Percentiles rank a stretch among this genome's conserved stretches.
These are phyloP conservation scores for Parasteatoda tepidariorum DNA, from an alignment of 1,140 invertebrate genomes.

Conservation along the genomic window DNA sequence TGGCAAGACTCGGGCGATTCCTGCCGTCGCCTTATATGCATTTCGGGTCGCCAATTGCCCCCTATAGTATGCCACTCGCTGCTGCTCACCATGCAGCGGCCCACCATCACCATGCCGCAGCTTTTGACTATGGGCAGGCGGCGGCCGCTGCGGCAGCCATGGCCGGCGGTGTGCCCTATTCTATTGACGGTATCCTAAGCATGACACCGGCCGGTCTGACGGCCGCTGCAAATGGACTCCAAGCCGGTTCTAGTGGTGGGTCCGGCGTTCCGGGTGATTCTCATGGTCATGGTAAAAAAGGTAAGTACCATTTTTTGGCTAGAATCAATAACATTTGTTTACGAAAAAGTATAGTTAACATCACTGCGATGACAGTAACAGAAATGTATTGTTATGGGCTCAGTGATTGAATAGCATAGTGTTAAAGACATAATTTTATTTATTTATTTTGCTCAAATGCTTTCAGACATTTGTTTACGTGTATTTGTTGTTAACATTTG, in stretches of 20 bases:
- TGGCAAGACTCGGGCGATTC: slow-evolving; percentile 61
- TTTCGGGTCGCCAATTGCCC: slow-evolving; percentile 62
- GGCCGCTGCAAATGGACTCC: slow-evolving; percentile 15
- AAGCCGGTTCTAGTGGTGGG: neutral
- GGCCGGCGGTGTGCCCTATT: slow-evolving; percentile 51
- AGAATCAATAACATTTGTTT: neutral
- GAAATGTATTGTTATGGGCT: no score
- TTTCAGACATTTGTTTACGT: no score
- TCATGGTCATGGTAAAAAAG: slow-evolving; percentile 41
- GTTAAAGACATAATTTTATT: no score
- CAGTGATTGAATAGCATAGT: no score
- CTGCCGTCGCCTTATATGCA: slow-evolving; percentile 62
- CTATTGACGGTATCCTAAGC: slow-evolving; percentile 61
- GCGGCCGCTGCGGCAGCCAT: slow-evolving; percentile 39
- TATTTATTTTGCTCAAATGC: no score
- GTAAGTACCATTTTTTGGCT: slow-evolving; percentile 8
- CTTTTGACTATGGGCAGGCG: slow-evolving; percentile 19
- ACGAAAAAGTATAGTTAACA: no score
- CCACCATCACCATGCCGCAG: slow-evolving; percentile 11
- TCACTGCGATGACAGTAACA: no score
- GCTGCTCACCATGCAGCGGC: slow-evolving; percentile 23
- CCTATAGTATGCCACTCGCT: slow-evolving; percentile 58
- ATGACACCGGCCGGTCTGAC: slow-evolving; percentile 54
- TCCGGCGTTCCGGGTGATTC: slow-evolving; percentile 8
- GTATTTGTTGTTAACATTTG: no score